Percentiles rank a stretch among this genome's conserved stretches.
Evolutionary conservation across 1,140 invertebrate species (phyloP).

Genomic region (Andricus grossulariae): DNA sequence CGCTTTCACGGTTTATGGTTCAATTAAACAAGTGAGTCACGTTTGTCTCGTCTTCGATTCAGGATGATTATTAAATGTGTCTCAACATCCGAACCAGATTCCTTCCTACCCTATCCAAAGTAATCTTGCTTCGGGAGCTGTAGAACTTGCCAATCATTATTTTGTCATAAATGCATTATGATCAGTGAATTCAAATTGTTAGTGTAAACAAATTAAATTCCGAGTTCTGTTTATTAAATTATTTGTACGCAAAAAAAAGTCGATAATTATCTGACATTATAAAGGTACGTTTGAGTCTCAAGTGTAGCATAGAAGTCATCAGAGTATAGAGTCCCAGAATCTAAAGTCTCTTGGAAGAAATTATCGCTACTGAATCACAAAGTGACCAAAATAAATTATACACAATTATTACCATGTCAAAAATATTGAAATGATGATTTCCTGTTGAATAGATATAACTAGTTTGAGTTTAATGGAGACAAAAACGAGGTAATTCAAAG

Average conservation of each 20-base stretch:
- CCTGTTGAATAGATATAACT: not conserved
- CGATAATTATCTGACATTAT: no score
- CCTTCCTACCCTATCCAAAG: conserved; percentile 27
- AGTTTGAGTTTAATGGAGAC: not conserved
- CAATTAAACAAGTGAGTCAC: conserved; percentile 46
- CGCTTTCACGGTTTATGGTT: conserved; percentile 49
- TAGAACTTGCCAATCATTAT: conserved; percentile 45
- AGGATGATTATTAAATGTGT: conserved; percentile 10
- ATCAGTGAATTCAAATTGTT: no score
- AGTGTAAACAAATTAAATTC: no score
- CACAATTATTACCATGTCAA: not conserved
- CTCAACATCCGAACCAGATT: not conserved
- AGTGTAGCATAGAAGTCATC: conserved; percentile 45
- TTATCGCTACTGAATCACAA: not conserved
- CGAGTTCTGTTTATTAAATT: no score
- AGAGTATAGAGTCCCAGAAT: not conserved
- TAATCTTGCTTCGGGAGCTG: conserved; percentile 40
- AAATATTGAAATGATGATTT: not conserved
- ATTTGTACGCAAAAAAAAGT: no score
- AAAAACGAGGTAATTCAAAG: no score
- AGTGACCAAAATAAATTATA: no score
- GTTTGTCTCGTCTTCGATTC: not conserved
- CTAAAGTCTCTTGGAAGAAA: no score
- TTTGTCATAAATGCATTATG: not conserved
- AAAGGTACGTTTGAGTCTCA: conserved; percentile 35